phyloP scores from a whole-genome alignment of 1,140 invertebrate genomes.

The Lysiphlebus fabarum region DNA sequence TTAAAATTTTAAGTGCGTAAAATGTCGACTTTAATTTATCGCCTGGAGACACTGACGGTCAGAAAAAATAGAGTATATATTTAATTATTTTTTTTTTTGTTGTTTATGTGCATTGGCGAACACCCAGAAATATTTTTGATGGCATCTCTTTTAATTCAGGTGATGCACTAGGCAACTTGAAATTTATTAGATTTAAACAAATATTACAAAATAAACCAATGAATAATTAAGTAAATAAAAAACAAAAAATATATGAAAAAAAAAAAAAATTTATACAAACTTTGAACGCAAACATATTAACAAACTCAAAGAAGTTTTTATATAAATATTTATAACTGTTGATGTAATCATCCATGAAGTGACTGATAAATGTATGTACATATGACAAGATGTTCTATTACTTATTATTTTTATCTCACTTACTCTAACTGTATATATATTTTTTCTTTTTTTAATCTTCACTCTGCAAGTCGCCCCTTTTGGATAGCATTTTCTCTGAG shows the following conservation, averaged over 20 bases:
- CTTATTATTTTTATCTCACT: neutral
- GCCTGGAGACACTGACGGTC: conserved; percentile 12
- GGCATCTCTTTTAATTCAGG: conserved; percentile 16
- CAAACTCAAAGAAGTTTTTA: no score
- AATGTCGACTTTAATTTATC: conserved; percentile 18
- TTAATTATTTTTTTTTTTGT: conserved; percentile 35
- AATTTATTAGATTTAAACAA: neutral
- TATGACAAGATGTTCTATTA: neutral
- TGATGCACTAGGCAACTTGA: neutral
- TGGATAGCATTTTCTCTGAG: conserved; percentile 39
- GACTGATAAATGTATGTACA: conserved; percentile 30
- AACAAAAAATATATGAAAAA: no score
- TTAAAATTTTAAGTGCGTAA: conserved; percentile 1
- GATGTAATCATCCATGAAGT: conserved; percentile 34
- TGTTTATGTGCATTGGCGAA: conserved; percentile 29
- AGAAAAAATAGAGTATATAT: no score
- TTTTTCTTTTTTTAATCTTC: conserved; percentile 4
- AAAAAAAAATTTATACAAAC: no score
- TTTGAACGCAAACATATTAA: no score
- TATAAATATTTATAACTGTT: conserved; percentile 7
- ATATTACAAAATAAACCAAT: neutral
- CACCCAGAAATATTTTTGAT: conserved; percentile 30
- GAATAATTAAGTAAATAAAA: no score
- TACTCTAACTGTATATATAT: conserved; percentile 1
- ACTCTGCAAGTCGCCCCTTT: conserved; percentile 1